phyloP scores from a whole-genome alignment of 2,113 vertebrate genomes.

The Procavia capensis region DNA sequence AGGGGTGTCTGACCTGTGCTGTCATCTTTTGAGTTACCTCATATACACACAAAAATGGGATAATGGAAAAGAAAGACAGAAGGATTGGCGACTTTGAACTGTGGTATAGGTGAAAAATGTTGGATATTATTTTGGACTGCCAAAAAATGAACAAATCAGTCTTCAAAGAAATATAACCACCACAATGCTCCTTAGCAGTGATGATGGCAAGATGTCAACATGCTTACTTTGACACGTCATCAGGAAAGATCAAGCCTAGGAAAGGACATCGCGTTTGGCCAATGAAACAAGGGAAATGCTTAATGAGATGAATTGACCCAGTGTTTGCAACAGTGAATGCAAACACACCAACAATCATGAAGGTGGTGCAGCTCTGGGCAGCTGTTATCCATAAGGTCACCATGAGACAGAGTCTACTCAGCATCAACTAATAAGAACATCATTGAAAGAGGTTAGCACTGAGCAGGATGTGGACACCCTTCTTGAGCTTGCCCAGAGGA shows the following conservation, averaged over 20 bases:
- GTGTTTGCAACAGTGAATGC: not conserved
- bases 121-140: not conserved
- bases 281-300: not conserved
- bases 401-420: not conserved
- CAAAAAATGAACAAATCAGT: not conserved
- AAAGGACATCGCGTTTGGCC: not conserved
- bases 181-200: not conserved
- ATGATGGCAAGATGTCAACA: not conserved
- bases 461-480: not conserved
- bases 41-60: not conserved
- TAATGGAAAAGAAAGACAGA: not conserved
- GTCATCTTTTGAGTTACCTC: not conserved
- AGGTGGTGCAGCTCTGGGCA: not conserved
- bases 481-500: not conserved
- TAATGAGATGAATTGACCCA: not conserved
- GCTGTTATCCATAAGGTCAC: not conserved
- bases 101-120: not conserved
- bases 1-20: not conserved
- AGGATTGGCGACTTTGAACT: not conserved
- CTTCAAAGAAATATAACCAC: not conserved
- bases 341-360: not conserved
- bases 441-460: not conserved
- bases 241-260: not conserved
- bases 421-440: not conserved
- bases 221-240: not conserved